Evolutionary conservation across 2,888 invertebrate species (phyloP), one percentile per base, ranked within the genome.

Genomic region (Alviniconcha strummeri): DNA sequence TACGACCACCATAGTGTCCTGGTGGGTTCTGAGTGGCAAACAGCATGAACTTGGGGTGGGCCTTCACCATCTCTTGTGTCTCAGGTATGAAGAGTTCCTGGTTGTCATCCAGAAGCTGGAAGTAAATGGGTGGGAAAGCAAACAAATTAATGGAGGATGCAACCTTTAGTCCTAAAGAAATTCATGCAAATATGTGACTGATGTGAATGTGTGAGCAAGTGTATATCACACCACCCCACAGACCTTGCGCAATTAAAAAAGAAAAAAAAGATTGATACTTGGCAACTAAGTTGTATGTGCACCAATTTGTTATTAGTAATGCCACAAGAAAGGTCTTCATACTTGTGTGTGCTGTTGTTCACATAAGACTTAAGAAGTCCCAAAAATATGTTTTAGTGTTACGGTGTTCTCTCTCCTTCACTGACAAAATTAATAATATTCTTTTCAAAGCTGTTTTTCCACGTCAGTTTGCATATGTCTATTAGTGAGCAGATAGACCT

Each of bases 11-110:
- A 91, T 99, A 99, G 0, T 98, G 98, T 8, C 95, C 95, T 0
- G 99, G 98, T 4, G 99, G 99, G 95, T 99, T 99, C 94, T 99
- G 99, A 0, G 99, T 99, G 0, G 99, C 99, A 93, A 99, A 99
- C 0, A 99, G 94, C 96, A 98, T 97, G 92, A 99, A 99, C 91
- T 97, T 96, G 0, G 96, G 96, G 95, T 99, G 97, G 0, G 99
- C 99, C 94, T 96, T 97, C 0, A 99, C 96, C 0, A 96, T 95
- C 90, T 97, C 96, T 93, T 99, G 99, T 0, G 98, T 99, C 95
- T 99, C 99, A 0, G 99, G 96, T 87, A 99, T 98, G 91, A 97
- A 99, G 55, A 99, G 94, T 93, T 99, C 99, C n/a, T 99, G 95
- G 92, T 99, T 99, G 91, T 99, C 99, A 92, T 99, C 99, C 64